Conservation (phyloP, 2,888 invertebrate species). For the Steinernema hermaphroditum region DNA sequence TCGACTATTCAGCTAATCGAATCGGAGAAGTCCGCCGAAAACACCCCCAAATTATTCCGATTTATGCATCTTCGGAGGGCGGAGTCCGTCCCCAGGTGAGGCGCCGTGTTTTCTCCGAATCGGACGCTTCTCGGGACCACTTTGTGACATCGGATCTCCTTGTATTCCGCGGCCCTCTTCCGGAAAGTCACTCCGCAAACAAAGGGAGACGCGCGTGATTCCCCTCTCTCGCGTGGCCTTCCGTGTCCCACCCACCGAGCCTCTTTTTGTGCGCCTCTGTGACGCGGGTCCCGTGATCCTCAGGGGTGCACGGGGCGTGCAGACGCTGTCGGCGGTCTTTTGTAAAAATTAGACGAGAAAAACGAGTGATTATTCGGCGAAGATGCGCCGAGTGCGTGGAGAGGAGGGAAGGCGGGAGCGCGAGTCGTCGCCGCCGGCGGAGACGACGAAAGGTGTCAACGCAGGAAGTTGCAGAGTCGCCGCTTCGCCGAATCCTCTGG, state of each 20-base stretch:
- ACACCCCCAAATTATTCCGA: conserved; percentile 4
- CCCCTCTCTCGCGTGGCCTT: too few relatives aligned
- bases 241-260: too few relatives aligned
- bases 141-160: conserved; percentile 9
- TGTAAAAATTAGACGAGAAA: conserved; percentile 9
- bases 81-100: conserved; percentile 22
- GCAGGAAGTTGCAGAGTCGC: background rate
- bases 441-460: background rate
- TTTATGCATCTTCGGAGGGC: conserved; percentile 14
- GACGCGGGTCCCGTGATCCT: too few relatives aligned
- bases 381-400: conserved; percentile 17
- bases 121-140: background rate
- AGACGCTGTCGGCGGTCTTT: background rate
- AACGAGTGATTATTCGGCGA: conserved; percentile 11
- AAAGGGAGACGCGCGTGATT: background rate
- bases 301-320: too few relatives aligned
- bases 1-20: background rate
- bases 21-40: background rate
- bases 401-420: conserved; percentile 18
- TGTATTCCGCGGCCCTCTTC: background rate
- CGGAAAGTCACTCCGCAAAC: conserved; percentile 7
- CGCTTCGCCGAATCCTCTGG: background rate
- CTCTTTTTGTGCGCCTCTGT: too few relatives aligned
- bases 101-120: conserved; percentile 2
- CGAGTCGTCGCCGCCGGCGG: conserved; percentile 10